phyloP scores from a whole-genome alignment of 1,140 invertebrate genomes.

The Drosophila insularis region DNA sequence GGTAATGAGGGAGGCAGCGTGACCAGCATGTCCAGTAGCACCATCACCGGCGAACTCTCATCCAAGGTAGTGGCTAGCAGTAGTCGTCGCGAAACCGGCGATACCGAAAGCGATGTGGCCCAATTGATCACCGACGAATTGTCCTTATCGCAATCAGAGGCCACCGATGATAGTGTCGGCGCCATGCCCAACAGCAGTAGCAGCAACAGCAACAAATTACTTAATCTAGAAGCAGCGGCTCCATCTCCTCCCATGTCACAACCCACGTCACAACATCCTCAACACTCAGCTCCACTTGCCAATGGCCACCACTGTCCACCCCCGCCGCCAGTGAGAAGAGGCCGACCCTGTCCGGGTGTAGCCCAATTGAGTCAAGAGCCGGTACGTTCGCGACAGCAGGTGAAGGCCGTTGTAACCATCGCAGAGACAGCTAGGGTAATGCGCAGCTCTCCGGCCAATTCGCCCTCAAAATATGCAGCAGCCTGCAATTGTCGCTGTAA shows the following conservation, averaged over 20 bases:
- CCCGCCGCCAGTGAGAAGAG: conserved; percentile 21
- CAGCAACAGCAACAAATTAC: conserved; percentile 60
- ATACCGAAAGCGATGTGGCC: conserved; percentile 81
- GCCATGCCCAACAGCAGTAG: conserved; percentile 74
- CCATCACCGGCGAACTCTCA: conserved; percentile 72
- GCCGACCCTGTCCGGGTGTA: conserved; percentile 47
- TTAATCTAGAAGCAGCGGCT: conserved; percentile 63
- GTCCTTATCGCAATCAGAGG: conserved; percentile 80
- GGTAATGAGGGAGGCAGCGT: conserved; percentile 55
- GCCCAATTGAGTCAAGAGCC: conserved; percentile 61
- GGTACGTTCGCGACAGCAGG: conserved; percentile 43
- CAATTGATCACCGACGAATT: conserved; percentile 78
- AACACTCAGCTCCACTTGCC: conserved; percentile 58
- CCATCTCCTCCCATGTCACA: not conserved
- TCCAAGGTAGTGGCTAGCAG: conserved; percentile 75
- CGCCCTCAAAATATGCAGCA: conserved; percentile 50
- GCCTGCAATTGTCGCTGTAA: conserved; percentile 75
- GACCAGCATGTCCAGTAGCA: conserved; percentile 76
- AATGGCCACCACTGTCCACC: conserved; percentile 65
- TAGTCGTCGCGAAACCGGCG: conserved; percentile 73
- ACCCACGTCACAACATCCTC: too few relatives aligned
- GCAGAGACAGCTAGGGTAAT: conserved; percentile 67
- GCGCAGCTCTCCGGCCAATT: conserved; percentile 38
- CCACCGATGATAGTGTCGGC: conserved; percentile 73
- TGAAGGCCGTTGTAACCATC: conserved; percentile 63